Evolutionary conservation across 1,140 invertebrate species (phyloP).

Genomic region (Dreissena polymorpha): DNA sequence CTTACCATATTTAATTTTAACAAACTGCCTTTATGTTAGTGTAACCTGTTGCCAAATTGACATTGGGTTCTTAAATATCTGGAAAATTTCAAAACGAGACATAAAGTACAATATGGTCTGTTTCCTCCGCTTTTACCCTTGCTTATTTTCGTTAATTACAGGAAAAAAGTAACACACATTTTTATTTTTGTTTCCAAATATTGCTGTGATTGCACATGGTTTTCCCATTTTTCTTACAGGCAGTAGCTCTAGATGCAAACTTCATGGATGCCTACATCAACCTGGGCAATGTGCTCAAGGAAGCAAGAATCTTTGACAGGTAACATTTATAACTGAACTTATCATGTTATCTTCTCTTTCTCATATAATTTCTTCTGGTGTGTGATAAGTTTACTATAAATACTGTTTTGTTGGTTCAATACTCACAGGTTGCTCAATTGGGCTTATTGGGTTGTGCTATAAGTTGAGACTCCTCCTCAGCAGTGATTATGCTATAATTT

Average conservation of each 20-base stretch:
- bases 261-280: slow-evolving; percentile 99
- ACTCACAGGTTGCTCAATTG: no score
- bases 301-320: slow-evolving; percentile 99
- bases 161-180: no score
- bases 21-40: no score
- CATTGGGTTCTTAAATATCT: no score
- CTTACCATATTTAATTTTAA: no score
- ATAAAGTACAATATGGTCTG: no score
- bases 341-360: background rate
- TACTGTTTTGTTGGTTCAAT: background rate
- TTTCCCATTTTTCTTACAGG: slow-evolving; percentile 78
- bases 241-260: slow-evolving; percentile 99
- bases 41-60: no score
- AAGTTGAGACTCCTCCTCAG: background rate
- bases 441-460: background rate
- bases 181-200: no score
- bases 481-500: background rate
- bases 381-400: background rate
- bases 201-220: no score
- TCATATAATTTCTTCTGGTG: background rate
- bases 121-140: no score
- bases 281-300: slow-evolving; percentile 99
- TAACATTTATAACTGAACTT: slow-evolving; percentile 77
- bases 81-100: no score
- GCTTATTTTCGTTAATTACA: no score